A percentile compares a stretch with the other conserved stretches of the same genome.
phyloP scores from a whole-genome alignment of 2,888 invertebrate species.

The Branchipolynoe longqiensis region DNA sequence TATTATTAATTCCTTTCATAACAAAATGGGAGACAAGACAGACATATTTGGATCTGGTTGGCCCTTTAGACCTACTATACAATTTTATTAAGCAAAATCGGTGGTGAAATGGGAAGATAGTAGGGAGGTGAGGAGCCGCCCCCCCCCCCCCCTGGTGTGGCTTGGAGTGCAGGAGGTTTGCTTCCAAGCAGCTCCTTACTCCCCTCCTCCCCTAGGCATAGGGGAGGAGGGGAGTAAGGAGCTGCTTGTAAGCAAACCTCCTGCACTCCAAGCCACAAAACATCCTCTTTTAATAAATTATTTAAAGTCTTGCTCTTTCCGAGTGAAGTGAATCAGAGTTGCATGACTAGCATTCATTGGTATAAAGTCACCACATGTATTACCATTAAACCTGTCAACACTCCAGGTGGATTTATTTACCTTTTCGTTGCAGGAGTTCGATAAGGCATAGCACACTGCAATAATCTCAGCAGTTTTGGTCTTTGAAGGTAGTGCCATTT shows the following conservation, averaged over 20 bases:
- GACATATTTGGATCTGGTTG: too few species aligned
- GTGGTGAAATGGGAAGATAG: too few species aligned
- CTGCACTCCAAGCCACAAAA: neutral
- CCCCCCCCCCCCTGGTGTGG: too few species aligned
- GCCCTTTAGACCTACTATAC: too few species aligned
- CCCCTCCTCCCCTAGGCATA: too few species aligned
- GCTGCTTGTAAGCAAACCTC: neutral
- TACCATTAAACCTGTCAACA: neutral
- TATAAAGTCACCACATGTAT: neutral
- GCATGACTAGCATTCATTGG: neutral
- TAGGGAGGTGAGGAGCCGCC: too few species aligned
- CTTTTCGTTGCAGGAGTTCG: constrained; percentile 58
- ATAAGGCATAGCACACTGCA: constrained; percentile 65
- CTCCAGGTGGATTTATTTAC: constrained; percentile 29
- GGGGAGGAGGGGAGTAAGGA: neutral
- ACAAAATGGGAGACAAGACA: too few species aligned
- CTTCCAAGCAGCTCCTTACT: too few species aligned
- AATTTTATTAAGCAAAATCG: too few species aligned
- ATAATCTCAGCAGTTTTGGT: constrained; percentile 64
- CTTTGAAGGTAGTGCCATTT: constrained; percentile 60
- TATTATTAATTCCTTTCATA: too few species aligned
- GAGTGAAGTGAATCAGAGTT: neutral
- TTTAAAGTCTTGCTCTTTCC: neutral
- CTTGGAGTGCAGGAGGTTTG: too few species aligned
- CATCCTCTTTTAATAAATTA: neutral